Conservation (phyloP, 2,888 invertebrate species). For the Coleophora deauratella region DNA sequence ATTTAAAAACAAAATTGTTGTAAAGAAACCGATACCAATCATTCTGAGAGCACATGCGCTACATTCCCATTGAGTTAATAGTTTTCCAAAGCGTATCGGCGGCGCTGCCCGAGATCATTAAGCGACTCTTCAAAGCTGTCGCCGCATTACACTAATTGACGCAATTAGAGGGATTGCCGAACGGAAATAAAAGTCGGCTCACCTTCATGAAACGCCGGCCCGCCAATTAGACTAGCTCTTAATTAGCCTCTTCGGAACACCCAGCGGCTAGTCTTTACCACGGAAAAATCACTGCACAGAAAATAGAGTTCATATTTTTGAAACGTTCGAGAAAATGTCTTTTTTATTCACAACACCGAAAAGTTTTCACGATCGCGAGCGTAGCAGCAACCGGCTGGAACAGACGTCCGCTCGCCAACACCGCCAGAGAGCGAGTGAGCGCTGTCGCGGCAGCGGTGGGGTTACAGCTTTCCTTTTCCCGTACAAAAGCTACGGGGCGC, state of each 20-base stretch:
- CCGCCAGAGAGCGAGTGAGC: slow-evolving; percentile 59
- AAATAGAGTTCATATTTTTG: slow-evolving; percentile 42
- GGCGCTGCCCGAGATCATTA: slow-evolving; percentile 55
- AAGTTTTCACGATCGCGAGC: slow-evolving; percentile 65
- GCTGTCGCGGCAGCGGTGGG: slow-evolving; percentile 38
- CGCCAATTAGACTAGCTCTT: slow-evolving; percentile 69
- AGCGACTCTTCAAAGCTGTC: slow-evolving; percentile 68
- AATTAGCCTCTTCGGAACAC: slow-evolving; percentile 64
- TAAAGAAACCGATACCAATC: too few species aligned
- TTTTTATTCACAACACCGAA: slow-evolving; percentile 53
- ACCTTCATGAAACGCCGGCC: slow-evolving; percentile 73
- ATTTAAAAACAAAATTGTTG: too few species aligned
- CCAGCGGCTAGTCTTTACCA: slow-evolving; percentile 42
- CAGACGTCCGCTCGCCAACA: slow-evolving; percentile 40
- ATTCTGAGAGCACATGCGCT: too few species aligned
- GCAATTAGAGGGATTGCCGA: slow-evolving; percentile 73
- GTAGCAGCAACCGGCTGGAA: slow-evolving; percentile 14
- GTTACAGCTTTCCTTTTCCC: slow-evolving; percentile 56
- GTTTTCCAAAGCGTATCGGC: slow-evolving; percentile 42
- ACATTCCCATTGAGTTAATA: slow-evolving; percentile 12
- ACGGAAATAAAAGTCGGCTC: slow-evolving; percentile 73
- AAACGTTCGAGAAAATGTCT: slow-evolving; percentile 18
- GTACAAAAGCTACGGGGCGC: slow-evolving; percentile 43
- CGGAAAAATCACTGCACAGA: slow-evolving; percentile 46
- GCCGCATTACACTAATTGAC: slow-evolving; percentile 73